These are phyloP conservation scores for Diogma glabrata DNA, from an alignment of 2,888 invertebrate genomes.

Conservation along the genomic window DNA sequence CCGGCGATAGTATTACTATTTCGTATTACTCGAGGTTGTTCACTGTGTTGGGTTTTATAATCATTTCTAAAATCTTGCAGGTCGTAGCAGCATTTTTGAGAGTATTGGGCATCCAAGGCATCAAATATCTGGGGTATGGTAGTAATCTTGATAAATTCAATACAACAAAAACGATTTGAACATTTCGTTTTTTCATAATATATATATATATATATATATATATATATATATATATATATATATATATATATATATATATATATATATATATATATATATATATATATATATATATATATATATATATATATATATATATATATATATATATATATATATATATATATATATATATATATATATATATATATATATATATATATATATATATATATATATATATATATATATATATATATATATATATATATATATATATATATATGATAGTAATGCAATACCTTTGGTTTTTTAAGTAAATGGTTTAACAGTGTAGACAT, in stretches of 20 bases:
- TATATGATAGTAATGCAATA: not conserved
- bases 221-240: not conserved
- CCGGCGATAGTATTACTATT: too few species aligned
- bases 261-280: not conserved
- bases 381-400: not conserved
- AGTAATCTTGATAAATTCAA: too few species aligned
- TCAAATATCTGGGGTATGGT: too few species aligned
- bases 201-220: not conserved
- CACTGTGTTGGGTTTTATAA: too few species aligned
- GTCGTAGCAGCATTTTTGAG: too few species aligned
- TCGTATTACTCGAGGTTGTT: too few species aligned
- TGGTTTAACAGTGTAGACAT: too few species aligned
- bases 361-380: not conserved
- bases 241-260: not conserved
- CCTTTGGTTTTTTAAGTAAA: too few species aligned
- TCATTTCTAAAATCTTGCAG: too few species aligned
- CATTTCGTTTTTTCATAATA: too few species aligned
- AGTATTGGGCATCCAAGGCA: too few species aligned
- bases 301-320: not conserved
- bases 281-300: not conserved
- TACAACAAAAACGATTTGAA: too few species aligned
- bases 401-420: not conserved
- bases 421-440: not conserved
- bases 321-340: not conserved
- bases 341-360: not conserved